Conservation (phyloP, 2,888 invertebrate genomes). For the Acrobasis consociella region DNA sequence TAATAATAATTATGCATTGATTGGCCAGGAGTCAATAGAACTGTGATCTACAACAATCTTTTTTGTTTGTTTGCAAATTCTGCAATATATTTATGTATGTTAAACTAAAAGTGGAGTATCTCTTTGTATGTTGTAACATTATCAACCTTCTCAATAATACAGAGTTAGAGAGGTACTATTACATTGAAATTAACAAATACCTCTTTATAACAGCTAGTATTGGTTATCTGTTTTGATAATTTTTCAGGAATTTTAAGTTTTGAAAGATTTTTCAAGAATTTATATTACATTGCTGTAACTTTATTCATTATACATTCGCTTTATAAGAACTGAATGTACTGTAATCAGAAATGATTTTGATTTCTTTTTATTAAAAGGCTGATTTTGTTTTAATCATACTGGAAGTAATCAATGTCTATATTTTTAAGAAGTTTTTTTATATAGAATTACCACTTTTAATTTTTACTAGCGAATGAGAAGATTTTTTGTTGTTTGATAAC, state of each 20-base stretch:
- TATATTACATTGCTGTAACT: constrained; percentile 50
- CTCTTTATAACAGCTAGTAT: neutral
- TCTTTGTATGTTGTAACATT: no score
- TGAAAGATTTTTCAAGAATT: constrained; percentile 19
- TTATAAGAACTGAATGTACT: constrained; percentile 56
- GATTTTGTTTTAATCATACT: constrained; percentile 63
- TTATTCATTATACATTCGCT: constrained; percentile 48
- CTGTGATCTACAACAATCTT: constrained; percentile 14
- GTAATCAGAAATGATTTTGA: constrained; percentile 62
- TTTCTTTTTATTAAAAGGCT: constrained; percentile 59
- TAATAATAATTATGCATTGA: neutral
- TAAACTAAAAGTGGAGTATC: neutral
- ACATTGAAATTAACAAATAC: neutral
- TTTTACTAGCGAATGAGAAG: constrained; percentile 44
- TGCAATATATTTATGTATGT: neutral
- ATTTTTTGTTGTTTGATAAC: constrained; percentile 45
- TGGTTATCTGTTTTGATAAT: constrained; percentile 50
- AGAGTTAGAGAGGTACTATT: no score
- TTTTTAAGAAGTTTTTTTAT: constrained; percentile 52
- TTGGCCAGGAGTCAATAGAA: constrained; percentile 5
- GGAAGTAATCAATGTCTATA: constrained; percentile 60
- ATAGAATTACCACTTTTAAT: constrained; percentile 47
- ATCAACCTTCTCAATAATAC: no score
- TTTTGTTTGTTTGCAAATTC: constrained; percentile 9
- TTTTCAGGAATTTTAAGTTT: constrained; percentile 49